These are phyloP conservation scores for Arenicola marina DNA, from an alignment of 2,888 invertebrate genomes.

Conservation along the genomic window DNA sequence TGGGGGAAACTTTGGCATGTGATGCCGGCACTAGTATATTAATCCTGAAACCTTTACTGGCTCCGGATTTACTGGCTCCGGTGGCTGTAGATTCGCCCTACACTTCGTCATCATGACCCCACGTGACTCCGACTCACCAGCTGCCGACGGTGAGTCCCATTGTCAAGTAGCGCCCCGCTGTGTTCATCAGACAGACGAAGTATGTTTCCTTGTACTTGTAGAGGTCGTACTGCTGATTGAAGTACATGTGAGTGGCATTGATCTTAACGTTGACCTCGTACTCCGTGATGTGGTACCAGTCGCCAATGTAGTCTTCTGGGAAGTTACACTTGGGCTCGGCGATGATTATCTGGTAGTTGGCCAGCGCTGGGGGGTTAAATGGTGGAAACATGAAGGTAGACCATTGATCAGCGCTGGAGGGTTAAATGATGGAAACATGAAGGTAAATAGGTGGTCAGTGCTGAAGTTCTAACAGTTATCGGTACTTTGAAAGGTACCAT, in stretches of 20 bases:
- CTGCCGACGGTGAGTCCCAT: slow-evolving; percentile 94
- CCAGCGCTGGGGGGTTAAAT: slow-evolving; percentile 30
- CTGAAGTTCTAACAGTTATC: too few relatives aligned
- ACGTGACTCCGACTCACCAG: slow-evolving; percentile 69
- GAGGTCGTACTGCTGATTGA: slow-evolving; percentile 91
- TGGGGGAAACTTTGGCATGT: too few relatives aligned
- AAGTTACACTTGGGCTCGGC: slow-evolving; percentile 85
- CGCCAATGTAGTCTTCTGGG: slow-evolving; percentile 89
- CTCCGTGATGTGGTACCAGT: slow-evolving; percentile 97
- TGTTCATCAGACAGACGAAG: slow-evolving; percentile 90
- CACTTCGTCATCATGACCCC: too few relatives aligned
- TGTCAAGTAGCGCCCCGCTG: slow-evolving; percentile 92
- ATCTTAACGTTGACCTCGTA: slow-evolving; percentile 84
- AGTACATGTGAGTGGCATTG: slow-evolving; percentile 94
- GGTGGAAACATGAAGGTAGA: too few relatives aligned
- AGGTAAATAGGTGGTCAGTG: too few relatives aligned
- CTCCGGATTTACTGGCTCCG: too few relatives aligned
- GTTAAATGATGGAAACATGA: too few relatives aligned
- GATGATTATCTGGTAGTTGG: slow-evolving; percentile 24
- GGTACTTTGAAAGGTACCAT: too few relatives aligned
- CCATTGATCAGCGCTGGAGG: too few relatives aligned
- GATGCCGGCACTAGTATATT: too few relatives aligned
- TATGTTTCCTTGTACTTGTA: slow-evolving; percentile 73
- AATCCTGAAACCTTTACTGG: too few relatives aligned
- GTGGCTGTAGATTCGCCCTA: too few relatives aligned